Evolutionary conservation across 23 tunicate species (phyloP).

Genomic region (Corella eumyota): DNA sequence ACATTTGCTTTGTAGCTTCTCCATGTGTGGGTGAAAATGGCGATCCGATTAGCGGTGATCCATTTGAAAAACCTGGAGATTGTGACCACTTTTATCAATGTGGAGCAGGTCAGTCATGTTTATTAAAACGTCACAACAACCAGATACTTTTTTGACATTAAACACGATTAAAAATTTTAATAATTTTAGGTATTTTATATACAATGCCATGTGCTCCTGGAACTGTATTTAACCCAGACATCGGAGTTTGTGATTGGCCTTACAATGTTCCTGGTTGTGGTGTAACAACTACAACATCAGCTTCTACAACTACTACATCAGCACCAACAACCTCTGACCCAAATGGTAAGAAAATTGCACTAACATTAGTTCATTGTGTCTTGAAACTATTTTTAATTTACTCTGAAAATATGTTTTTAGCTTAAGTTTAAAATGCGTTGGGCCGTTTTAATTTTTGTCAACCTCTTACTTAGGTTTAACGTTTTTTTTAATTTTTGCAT

Average conservation of each 20-base stretch:
- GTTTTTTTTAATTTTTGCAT: no score
- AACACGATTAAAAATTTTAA: no score
- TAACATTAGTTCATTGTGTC: no score
- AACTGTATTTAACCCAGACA: constrained; percentile 28
- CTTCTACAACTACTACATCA: constrained; percentile 8
- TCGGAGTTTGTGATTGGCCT: constrained; percentile 32
- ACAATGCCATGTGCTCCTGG: constrained; percentile 19
- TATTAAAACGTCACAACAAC: no score
- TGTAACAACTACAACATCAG: constrained; percentile 19
- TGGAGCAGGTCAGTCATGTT: background rate
- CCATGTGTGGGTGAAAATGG: constrained; percentile 10
- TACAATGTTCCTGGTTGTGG: constrained; percentile 38
- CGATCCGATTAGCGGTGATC: constrained; percentile 17
- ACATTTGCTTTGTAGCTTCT: background rate
- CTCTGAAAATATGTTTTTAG: no score
- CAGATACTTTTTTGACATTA: no score
- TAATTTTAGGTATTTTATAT: constrained; percentile 3
- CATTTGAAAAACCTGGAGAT: constrained; percentile 21
- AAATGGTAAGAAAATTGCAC: no score
- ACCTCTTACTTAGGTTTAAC: no score
- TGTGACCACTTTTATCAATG: constrained; percentile 18
- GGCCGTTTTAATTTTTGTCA: no score
- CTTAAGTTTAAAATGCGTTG: no score
- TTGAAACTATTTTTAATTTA: no score
- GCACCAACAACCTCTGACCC: no score